A percentile compares a stretch with the other conserved stretches of the same genome.
phyloP scores from a whole-genome alignment of 2,113 vertebrate genomes.

The Platichthys flesus region DNA sequence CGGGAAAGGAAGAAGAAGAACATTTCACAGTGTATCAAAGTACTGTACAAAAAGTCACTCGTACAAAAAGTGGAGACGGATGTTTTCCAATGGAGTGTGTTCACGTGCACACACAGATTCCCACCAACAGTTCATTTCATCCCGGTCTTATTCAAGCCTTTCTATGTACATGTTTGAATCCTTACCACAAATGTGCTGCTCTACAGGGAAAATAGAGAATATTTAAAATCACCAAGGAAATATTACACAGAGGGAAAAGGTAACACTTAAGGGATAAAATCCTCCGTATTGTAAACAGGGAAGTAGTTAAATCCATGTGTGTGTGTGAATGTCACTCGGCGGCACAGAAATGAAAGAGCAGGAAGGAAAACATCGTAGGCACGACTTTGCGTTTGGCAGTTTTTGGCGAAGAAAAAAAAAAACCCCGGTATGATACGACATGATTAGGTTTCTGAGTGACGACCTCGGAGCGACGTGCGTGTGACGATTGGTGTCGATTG shows the following conservation, averaged over 20 bases:
- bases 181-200: neutral
- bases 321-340: conserved; percentile 29
- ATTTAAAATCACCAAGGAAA: conserved; percentile 4
- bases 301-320: neutral
- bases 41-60: conserved; percentile 65
- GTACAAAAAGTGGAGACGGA: conserved; percentile 39
- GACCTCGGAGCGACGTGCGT: neutral
- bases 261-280: neutral
- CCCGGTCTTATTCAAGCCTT: neutral
- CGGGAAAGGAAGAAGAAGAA: neutral
- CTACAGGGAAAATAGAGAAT: conserved; percentile 1
- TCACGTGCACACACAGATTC: conserved; percentile 20
- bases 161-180: conserved; percentile 17
- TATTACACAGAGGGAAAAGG: neutral
- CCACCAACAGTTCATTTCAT: neutral
- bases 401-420: neutral
- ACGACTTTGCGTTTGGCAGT: conserved; percentile 13
- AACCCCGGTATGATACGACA: neutral
- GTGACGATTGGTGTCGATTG: neutral
- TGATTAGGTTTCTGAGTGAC: neutral
- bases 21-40: conserved; percentile 79
- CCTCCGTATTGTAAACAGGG: conserved; percentile 9
- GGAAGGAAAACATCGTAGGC: neutral
- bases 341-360: neutral
- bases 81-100: conserved; percentile 21